Conservation (phyloP, 2,113 vertebrate genomes). For the Columba livia region DNA sequence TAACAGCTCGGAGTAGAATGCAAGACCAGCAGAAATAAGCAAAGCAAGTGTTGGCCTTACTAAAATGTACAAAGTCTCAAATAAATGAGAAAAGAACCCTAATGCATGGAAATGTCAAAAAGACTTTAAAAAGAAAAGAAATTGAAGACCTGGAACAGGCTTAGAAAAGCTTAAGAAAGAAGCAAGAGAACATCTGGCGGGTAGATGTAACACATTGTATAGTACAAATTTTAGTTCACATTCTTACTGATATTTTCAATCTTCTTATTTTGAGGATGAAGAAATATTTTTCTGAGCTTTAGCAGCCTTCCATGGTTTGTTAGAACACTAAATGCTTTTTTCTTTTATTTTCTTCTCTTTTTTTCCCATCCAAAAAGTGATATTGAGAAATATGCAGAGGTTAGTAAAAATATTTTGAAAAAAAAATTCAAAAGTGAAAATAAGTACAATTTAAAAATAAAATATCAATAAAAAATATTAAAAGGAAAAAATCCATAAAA, state of each 20-base stretch:
- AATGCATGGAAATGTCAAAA: neutral
- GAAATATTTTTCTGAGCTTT: neutral
- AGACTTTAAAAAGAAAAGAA: neutral
- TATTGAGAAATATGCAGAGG: neutral
- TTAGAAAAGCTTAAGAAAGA: neutral
- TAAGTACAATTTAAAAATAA: neutral
- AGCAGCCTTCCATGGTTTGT: neutral
- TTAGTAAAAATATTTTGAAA: neutral
- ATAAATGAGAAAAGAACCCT: neutral
- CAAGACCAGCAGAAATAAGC: neutral
- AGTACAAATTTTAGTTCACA: neutral
- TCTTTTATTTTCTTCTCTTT: neutral
- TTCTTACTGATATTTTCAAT: neutral
- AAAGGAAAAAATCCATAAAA: neutral
- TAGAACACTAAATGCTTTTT: neutral
- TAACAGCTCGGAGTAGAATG: neutral
- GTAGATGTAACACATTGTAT: no score
- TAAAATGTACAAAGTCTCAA: neutral
- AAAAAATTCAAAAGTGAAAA: neutral
- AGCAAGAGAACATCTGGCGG: neutral
- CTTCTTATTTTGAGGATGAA: neutral
- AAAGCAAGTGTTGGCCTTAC: neutral
- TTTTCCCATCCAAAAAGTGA: neutral
- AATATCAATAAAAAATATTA: neutral
- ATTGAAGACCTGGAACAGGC: neutral